phyloP scores from a whole-genome alignment of 30 jellyfish, hydroid and myxozoan species.

The Haliclystus octoradiatus region DNA sequence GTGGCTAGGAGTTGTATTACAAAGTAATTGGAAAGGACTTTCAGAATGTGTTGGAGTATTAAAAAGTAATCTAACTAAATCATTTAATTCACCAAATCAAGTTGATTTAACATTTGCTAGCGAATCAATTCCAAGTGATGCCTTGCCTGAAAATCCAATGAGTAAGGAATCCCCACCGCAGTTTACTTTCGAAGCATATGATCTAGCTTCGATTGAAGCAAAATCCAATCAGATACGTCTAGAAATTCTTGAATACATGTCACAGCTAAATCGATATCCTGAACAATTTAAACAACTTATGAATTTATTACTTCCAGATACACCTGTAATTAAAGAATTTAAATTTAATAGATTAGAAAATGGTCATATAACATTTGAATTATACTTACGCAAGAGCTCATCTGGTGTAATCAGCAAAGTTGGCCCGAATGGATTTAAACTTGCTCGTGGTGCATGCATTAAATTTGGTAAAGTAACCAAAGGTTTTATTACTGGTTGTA shows the following conservation, averaged over 20 bases:
- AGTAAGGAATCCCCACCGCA: slow-evolving; percentile 50
- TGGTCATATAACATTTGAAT: slow-evolving; percentile 18
- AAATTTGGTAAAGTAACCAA: slow-evolving; percentile 37
- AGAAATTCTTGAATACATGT: slow-evolving; percentile 44
- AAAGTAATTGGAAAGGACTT: slow-evolving; percentile 75
- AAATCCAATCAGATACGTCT: slow-evolving; percentile 33
- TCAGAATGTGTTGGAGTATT: slow-evolving; percentile 50
- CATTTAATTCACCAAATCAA: slow-evolving; percentile 38
- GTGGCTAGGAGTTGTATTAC: slow-evolving; percentile 59
- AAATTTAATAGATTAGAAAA: slow-evolving; percentile 2
- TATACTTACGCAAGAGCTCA: slow-evolving; percentile 37
- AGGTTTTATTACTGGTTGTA: slow-evolving; percentile 15
- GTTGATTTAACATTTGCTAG: slow-evolving; percentile 41
- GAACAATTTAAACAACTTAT: slow-evolving; percentile 43
- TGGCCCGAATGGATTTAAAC: slow-evolving; percentile 54
- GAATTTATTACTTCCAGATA: slow-evolving; percentile 51
- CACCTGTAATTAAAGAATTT: slow-evolving; percentile 56
- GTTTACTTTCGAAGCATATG: slow-evolving; percentile 51
- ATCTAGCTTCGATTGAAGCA: slow-evolving; percentile 34
- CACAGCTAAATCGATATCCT: slow-evolving; percentile 22
- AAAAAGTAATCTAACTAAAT: slow-evolving; percentile 34
- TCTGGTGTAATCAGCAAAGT: slow-evolving; percentile 52
- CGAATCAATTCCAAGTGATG: slow-evolving; percentile 39
- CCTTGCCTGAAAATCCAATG: slow-evolving; percentile 31
- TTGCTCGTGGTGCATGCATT: slow-evolving; percentile 65